A percentile compares a stretch with the other conserved stretches of the same genome.
These are phyloP conservation scores for Thamnaconus septentrionalis DNA, from an alignment of 2,113 vertebrate species.

Conservation along the genomic window DNA sequence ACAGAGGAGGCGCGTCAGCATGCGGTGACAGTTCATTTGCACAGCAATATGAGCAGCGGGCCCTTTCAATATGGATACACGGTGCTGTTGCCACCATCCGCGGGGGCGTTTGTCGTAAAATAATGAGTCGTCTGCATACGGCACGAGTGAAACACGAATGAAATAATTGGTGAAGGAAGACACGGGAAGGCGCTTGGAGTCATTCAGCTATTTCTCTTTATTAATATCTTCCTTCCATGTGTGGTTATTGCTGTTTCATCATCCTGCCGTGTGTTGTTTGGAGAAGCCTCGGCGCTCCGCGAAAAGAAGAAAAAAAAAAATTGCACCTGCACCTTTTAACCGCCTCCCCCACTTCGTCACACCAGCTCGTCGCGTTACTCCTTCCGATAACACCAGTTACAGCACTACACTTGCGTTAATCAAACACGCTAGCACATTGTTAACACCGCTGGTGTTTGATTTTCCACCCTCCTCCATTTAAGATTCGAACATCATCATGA, in stretches of 20 bases:
- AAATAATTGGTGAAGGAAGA: not conserved
- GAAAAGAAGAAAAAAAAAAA: not conserved
- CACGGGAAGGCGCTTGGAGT: conserved; percentile 12
- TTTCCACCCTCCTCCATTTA: no score
- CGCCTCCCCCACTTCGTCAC: not conserved
- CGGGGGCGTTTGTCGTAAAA: no score
- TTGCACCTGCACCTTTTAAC: conserved; percentile 19
- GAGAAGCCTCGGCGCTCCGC: conserved; percentile 43
- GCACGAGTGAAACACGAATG: not conserved
- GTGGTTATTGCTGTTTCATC: conserved; percentile 43
- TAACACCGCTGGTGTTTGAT: no score
- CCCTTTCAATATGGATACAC: no score
- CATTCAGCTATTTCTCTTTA: conserved; percentile 51
- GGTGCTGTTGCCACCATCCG: no score
- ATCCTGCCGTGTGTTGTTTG: conserved; percentile 32
- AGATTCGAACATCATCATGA: no score
- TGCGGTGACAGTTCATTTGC: no score
- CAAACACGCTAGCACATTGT: no score
- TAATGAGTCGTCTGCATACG: not conserved
- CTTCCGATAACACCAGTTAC: conserved; percentile 11
- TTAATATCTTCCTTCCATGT: conserved; percentile 37
- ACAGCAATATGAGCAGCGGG: no score
- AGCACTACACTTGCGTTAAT: not conserved
- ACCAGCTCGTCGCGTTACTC: not conserved
- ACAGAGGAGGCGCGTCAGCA: no score